Evolutionary conservation across 2,797 vertebrate species (phyloP).

Genomic region (Phyllotis vaccarum): DNA sequence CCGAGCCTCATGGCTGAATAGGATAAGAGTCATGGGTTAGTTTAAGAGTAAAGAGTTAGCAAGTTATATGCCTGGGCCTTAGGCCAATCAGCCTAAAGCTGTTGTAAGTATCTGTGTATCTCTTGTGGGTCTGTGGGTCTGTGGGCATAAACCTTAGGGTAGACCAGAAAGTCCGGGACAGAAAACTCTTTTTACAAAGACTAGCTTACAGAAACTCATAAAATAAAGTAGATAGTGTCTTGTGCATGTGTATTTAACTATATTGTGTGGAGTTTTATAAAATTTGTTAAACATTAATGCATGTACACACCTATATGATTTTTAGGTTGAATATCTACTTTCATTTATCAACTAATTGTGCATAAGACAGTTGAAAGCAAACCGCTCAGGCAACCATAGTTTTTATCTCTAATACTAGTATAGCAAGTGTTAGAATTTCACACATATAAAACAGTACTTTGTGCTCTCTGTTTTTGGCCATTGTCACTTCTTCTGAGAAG

Average conservation of each 20-base stretch:
- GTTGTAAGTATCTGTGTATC: no score
- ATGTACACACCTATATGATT: background rate
- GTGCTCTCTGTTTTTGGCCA: background rate
- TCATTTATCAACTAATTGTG: background rate
- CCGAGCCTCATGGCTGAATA: no score
- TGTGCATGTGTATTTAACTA: background rate
- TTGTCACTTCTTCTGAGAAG: constrained; percentile 7
- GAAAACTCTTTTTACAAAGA: no score
- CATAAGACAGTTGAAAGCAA: background rate
- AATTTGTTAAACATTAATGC: background rate
- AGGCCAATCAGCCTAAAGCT: no score
- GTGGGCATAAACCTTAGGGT: no score
- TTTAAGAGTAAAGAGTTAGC: no score
- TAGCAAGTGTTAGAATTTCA: background rate
- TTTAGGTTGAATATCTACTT: background rate
- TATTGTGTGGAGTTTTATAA: background rate
- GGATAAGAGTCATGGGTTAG: no score
- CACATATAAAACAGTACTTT: background rate
- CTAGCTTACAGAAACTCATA: background rate
- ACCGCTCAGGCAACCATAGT: background rate
- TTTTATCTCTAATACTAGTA: background rate
- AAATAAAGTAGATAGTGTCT: background rate
- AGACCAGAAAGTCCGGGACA: no score
- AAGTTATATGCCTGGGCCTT: no score
- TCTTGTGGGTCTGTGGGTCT: no score